A percentile compares a stretch with the other conserved stretches of the same genome.
Conservation (phyloP, 2,888 invertebrate species). For the Xestoiulus laeticollis region DNA sequence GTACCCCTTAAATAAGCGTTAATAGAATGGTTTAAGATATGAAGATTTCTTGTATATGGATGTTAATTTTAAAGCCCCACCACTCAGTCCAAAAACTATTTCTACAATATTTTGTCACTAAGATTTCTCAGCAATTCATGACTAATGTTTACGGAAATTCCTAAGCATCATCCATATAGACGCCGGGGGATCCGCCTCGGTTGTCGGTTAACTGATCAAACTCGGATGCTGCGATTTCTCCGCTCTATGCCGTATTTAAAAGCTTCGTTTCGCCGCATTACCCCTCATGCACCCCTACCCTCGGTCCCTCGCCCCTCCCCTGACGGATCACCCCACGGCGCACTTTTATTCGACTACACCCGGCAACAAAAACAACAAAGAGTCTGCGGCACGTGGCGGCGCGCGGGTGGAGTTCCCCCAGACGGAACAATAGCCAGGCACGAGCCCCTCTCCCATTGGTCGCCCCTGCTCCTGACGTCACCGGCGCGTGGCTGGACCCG, state of each 20-base stretch:
- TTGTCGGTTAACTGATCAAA: background rate
- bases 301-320: too few relatives aligned
- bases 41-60: too few relatives aligned
- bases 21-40: too few relatives aligned
- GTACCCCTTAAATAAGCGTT: too few relatives aligned
- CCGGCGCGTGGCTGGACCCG: background rate
- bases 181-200: background rate
- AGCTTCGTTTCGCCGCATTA: background rate
- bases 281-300: background rate
- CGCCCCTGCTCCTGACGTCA: background rate
- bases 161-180: background rate
- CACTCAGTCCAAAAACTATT: too few relatives aligned
- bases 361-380: background rate
- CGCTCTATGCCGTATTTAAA: background rate
- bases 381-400: slow-evolving; percentile 3
- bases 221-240: background rate
- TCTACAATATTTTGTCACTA: too few relatives aligned
- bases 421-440: background rate
- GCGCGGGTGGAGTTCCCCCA: background rate
- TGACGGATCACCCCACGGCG: too few relatives aligned
- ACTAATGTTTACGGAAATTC: background rate
- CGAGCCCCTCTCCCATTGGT: background rate
- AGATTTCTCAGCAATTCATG: background rate
- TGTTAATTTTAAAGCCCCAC: too few relatives aligned
- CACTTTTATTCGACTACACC: background rate